These are phyloP conservation scores for Columba guinea DNA, from an alignment of 2,797 vertebrate genomes.

Conservation along the genomic window DNA sequence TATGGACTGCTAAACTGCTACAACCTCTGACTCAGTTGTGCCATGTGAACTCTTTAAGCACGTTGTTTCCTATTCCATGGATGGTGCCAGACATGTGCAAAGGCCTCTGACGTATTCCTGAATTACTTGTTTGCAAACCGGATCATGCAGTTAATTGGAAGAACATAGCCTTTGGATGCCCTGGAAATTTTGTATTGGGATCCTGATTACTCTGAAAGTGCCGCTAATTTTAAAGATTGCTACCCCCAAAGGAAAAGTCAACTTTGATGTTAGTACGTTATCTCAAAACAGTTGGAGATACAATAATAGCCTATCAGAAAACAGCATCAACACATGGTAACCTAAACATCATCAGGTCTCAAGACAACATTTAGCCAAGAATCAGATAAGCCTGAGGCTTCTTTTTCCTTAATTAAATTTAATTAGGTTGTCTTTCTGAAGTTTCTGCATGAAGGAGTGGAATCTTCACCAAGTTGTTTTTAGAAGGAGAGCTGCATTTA, in stretches of 20 bases:
- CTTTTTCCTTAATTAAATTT: background rate
- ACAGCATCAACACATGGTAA: background rate
- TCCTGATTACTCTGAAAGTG: background rate
- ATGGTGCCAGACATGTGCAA: background rate
- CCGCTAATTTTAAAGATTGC: background rate
- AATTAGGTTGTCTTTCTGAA: constrained; percentile 7
- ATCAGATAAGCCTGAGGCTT: background rate
- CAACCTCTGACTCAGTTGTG: background rate
- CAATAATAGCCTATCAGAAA: background rate
- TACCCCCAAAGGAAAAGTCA: background rate
- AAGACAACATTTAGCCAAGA: background rate
- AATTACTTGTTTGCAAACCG: background rate
- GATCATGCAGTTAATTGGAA: background rate
- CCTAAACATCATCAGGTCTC: background rate
- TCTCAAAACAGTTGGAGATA: background rate
- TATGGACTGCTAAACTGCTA: background rate
- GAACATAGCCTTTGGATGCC: background rate
- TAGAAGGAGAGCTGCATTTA: background rate
- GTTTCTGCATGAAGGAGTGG: background rate
- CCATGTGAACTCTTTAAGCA: background rate
- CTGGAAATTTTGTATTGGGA: background rate
- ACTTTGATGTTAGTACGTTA: background rate
- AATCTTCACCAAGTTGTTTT: background rate
- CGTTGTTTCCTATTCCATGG: accelerated
- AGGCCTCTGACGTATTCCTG: background rate